Evolutionary conservation across 2,888 invertebrate species (phyloP), one percentile per base, ranked within the genome.

Genomic region (Pterostichus niger): DNA sequence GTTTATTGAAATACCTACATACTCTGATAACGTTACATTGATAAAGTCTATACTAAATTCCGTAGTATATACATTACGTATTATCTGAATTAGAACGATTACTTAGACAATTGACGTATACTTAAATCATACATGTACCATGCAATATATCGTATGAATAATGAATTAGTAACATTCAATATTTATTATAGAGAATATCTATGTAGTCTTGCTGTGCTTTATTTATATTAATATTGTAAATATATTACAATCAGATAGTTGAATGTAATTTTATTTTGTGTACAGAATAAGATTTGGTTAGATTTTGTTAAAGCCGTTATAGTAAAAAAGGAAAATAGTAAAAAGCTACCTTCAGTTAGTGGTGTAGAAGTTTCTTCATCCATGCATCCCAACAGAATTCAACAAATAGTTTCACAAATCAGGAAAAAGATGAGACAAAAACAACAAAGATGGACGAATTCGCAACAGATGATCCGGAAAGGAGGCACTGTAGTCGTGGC

Each of bases 381-480:
- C 81, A 81, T 81, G 64, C 81, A 81, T 81, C 44, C 17, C 73
- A 33, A 15, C 6, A 15, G 4, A 24, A 61, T 78, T 78, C 59
- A 78, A 78, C 78, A 77, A 77, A 33, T 35, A 56, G 56, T 35
- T 46, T 10, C 49, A 77, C 59, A 78, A 61, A 61, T 61, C 35
- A 33, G 52, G 24, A 44, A 24, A 15, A 52, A 81, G 52, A 49
- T 13, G 52, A 49, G 33, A 80, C 40, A 17, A 49, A 82, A 82
- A 75, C 75, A 82, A 82, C 59, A 82, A 82, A 82, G 82, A 82
- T 82, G 82, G 82, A 82, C 54, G 82, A 24, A 71, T 54, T 52
- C 35, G 73, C 73, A 82, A 82, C 61, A 75, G 75, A 75, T 82
- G 82, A 75, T 82, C 17, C 56, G 24, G 3, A 13, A 56, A 56